These are phyloP conservation scores for Papilio machaon DNA, from an alignment of 1,140 invertebrate genomes.

Conservation along the genomic window DNA sequence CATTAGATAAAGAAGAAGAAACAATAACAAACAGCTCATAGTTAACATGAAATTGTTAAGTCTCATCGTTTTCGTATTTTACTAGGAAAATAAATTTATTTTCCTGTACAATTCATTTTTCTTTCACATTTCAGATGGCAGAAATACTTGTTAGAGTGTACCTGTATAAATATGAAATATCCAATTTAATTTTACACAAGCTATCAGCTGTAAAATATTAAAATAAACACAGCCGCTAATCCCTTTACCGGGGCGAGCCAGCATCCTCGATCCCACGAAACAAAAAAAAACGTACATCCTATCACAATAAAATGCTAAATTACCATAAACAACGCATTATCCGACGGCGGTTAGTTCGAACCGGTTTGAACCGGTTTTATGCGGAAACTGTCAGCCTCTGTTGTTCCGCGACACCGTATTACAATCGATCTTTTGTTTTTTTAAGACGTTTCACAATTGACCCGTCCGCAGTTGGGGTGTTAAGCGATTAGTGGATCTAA, in stretches of 20 bases:
- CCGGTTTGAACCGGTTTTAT: slow-evolving; percentile 63
- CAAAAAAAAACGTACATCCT: slow-evolving; percentile 63
- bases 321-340: slow-evolving; percentile 79
- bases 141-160: background rate
- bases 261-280: slow-evolving; percentile 60
- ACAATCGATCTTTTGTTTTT: slow-evolving; percentile 72
- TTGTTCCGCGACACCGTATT: slow-evolving; percentile 62
- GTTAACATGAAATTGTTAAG: no score
- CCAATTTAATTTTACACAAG: background rate
- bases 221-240: slow-evolving; percentile 66
- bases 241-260: slow-evolving; percentile 54
- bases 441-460: slow-evolving; percentile 58
- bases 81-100: no score
- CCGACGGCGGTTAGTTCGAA: slow-evolving; percentile 57
- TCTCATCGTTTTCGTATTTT: no score
- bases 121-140: no score
- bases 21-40: no score
- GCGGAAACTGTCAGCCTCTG: slow-evolving; percentile 66
- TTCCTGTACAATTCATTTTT: no score
- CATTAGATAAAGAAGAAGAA: no score
- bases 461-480: slow-evolving; percentile 55
- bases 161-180: background rate
- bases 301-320: slow-evolving; percentile 68
- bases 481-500: slow-evolving; percentile 63
- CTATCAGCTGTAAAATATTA: slow-evolving; percentile 21